Conservation (phyloP, 30 jellyfish, hydroid and myxozoan species). For the Aurelia aurita region DNA sequence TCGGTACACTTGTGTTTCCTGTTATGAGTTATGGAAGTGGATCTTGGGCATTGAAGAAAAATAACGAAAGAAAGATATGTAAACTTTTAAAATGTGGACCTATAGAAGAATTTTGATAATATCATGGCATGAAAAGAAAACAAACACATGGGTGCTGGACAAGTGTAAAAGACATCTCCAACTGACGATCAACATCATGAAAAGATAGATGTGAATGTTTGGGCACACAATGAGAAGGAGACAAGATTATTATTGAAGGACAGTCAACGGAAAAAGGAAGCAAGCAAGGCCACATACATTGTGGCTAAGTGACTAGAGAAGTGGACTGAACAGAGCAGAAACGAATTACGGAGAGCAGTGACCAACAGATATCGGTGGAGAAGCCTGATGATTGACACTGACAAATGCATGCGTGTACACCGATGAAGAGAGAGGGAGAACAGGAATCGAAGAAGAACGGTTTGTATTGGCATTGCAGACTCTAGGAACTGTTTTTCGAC, state of each 20-base stretch:
- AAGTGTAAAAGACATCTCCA: background rate
- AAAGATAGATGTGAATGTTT: background rate
- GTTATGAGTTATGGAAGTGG: too few relatives aligned
- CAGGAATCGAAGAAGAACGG: too few relatives aligned
- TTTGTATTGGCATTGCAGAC: too few relatives aligned
- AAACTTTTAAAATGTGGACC: background rate
- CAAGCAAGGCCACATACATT: background rate
- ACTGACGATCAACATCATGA: background rate
- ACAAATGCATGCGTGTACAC: too few relatives aligned
- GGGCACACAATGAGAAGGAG: background rate
- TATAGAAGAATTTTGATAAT: too few relatives aligned
- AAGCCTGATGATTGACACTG: background rate
- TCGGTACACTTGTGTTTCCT: too few relatives aligned
- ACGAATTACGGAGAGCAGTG: background rate
- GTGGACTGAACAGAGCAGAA: background rate
- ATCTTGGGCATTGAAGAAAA: conserved; percentile 5
- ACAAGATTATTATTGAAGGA: background rate
- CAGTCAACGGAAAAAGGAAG: background rate
- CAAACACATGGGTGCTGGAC: background rate
- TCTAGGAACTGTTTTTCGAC: too few relatives aligned
- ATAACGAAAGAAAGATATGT: background rate
- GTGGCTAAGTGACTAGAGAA: conserved; percentile 5
- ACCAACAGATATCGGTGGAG: background rate
- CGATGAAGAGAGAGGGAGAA: too few relatives aligned
- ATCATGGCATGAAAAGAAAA: background rate